Base-by-base conservation (phyloP, 2,113 vertebrate genomes). In the Embiotoca jacksoni region DNA sequence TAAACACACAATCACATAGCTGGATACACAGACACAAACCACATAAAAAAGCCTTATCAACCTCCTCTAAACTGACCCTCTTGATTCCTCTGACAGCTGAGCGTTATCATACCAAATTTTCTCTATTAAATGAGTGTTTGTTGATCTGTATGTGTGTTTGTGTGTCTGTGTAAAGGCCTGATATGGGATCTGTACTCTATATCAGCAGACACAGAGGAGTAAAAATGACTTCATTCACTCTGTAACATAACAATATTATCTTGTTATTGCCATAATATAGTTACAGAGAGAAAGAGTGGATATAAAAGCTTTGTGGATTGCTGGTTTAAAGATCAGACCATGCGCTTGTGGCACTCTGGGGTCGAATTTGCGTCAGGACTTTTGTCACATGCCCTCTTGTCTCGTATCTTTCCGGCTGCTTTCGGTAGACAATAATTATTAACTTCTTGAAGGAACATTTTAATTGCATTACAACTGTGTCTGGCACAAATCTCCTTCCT, bases 191-290 rank as follows among this genome's bases (percentile, higher is more conserved):
- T 72, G 16, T 72, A 47, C 35, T 72, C 32, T 79, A 70, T 75
- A 76, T 66, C 69, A 78, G 70, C 70, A 72, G 78, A 81, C 82
- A 78, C 65, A 72, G 54, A 60, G 58, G 72, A 55, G 75, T 75
- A 47, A 69, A 84, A 86, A 84, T 63, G 35, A 78, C 72, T 86
- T 80, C 54, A 84, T 85, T 82, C 72, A 72, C 69, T 80, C 50
- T 78, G 70, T 56, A 70, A 37, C 36, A 70, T 53, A 78, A 78
- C 47, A 77, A 60, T 63, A 90, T 88, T 78, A 88, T 84, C 75
- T 72, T 70, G 65, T 84, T 80, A 77, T 68, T 74, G 56, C 57
- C 13, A 23, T 88, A 72, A 83, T 85, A 79, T 50, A 59, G 78
- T 85, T 80, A 80, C 50, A 58, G 50, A 55, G 33, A 61, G 35